phyloP scores from a whole-genome alignment of 2,797 vertebrate genomes.

The Macrochelys suwanniensis region DNA sequence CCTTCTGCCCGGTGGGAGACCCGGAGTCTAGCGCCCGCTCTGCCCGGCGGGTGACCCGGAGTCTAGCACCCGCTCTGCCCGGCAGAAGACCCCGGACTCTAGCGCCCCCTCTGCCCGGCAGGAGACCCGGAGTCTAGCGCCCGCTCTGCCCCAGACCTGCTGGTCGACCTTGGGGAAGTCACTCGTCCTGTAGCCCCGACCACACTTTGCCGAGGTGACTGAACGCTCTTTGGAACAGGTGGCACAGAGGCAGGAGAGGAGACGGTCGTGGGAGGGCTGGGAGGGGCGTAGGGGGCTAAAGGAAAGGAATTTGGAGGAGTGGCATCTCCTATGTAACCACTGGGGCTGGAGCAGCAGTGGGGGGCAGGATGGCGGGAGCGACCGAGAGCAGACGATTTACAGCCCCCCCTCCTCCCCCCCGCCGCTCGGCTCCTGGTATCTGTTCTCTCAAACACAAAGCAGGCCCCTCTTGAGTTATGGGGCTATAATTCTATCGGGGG shows the following conservation, averaged over 20 bases:
- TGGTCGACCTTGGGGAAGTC: background rate
- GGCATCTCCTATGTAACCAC: background rate
- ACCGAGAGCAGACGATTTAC: conserved; percentile 33
- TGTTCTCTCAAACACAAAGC: conserved; percentile 57
- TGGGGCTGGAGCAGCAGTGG: background rate
- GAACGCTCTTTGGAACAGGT: background rate
- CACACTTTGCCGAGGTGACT: background rate
- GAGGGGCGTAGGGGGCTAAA: background rate
- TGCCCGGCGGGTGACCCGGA: too few species aligned
- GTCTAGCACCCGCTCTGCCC: too few species aligned
- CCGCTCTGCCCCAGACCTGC: background rate
- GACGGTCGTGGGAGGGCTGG: background rate
- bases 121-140: background rate
- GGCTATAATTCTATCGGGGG: conserved; percentile 48
- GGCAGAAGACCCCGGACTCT: too few species aligned
- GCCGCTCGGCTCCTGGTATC: background rate
- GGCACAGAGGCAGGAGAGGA: background rate
- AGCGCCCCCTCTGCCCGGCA: too few species aligned
- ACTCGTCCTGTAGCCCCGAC: background rate
- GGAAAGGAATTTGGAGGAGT: background rate
- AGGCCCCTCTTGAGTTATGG: conserved; percentile 69
- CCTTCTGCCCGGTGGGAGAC: too few species aligned
- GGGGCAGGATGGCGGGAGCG: background rate
- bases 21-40: too few species aligned
- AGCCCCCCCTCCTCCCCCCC: background rate